Percentiles rank a stretch among this genome's conserved stretches.
These are phyloP conservation scores for Pyrrhosoma nymphula DNA, from an alignment of 2,888 invertebrate species.

Conservation along the genomic window DNA sequence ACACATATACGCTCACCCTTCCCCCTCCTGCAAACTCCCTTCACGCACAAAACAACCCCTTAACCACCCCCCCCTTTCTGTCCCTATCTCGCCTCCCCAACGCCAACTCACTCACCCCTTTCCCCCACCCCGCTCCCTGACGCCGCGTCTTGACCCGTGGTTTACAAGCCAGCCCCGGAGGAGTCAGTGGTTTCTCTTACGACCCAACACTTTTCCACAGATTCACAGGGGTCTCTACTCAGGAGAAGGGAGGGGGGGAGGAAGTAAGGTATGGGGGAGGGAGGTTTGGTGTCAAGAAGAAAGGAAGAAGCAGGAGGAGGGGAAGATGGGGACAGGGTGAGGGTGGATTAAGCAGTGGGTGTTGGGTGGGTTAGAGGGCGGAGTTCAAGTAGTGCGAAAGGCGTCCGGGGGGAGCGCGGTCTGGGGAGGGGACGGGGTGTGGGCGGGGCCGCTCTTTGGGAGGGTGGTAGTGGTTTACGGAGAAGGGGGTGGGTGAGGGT, in stretches of 20 bases:
- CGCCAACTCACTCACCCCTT: slow-evolving; percentile 75
- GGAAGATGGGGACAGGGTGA: slow-evolving; percentile 67
- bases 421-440: slow-evolving; percentile 69
- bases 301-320: slow-evolving; percentile 70
- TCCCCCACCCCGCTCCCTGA: slow-evolving; percentile 78
- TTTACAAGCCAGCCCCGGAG: slow-evolving; percentile 63
- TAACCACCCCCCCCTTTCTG: slow-evolving; percentile 75
- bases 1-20: slow-evolving; percentile 74
- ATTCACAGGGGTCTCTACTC: slow-evolving; percentile 49
- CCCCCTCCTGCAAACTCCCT: slow-evolving; percentile 77
- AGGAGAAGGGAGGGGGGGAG: slow-evolving; percentile 73
- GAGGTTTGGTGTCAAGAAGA: slow-evolving; percentile 32
- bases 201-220: slow-evolving; percentile 64
- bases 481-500: slow-evolving; percentile 71
- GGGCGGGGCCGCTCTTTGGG: slow-evolving; percentile 36
- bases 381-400: slow-evolving; percentile 74
- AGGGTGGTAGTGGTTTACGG: slow-evolving; percentile 69
- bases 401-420: slow-evolving; percentile 72
- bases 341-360: slow-evolving; percentile 70
- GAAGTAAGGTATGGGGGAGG: slow-evolving; percentile 71
- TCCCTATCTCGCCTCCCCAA: slow-evolving; percentile 53
- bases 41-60: slow-evolving; percentile 75
- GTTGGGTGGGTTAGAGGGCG: slow-evolving; percentile 58
- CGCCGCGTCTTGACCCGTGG: slow-evolving; percentile 64
- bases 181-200: slow-evolving; percentile 66